Evolutionary conservation across 2,888 invertebrate species (phyloP), one percentile per base, ranked within the genome.

Genomic region (Heliconius ismenius): DNA sequence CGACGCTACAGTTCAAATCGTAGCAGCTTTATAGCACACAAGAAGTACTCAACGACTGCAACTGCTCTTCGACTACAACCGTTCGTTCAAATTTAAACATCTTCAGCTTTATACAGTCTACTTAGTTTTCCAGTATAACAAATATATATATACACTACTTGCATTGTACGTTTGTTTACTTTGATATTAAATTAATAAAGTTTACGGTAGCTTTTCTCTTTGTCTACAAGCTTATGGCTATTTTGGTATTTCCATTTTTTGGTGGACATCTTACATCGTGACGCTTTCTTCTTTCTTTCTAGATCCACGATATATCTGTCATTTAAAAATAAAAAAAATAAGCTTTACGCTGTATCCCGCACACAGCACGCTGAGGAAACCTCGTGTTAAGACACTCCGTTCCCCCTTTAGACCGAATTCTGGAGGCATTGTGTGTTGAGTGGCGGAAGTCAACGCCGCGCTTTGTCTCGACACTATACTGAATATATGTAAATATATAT

Each of bases 81-180:
- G 70, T 70, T 70, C 70, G 32, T 58, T 58, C 32, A 58, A 70
- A 58, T 70, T 70, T 70, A 11, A 70, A 36, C 70, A 58, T 54
- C 54, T 68, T 69, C n/a, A 69, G 32, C 70, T 70, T 24, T 36
- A 32, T 32, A 70, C 10, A 32, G 54, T 58, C 15, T 15, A 70
- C 13, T 54, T 54, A 70, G 54, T 70, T 70, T 39, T 69, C 15
- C 32, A 58, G n/a, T 58, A 58, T 32, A 69, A 18, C 6, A 54
- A 32, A 15, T 69, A 43, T 28, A 28, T 36, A 26, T 43, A 49
- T 43, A 60, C 4, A 24, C 58, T 68, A 21, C 18, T 69, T 69
- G 9, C 21, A 69, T 54, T 28, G 21, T 28, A 54, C 28, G 21
- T 69, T 69, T 0, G 28, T n/a, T 69, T 28, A n/a, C 4, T n/a